A percentile compares a stretch with the other conserved stretches of the same genome.
These are phyloP conservation scores for Norana najaformis DNA, from an alignment of 2,888 invertebrate genomes.

Conservation along the genomic window DNA sequence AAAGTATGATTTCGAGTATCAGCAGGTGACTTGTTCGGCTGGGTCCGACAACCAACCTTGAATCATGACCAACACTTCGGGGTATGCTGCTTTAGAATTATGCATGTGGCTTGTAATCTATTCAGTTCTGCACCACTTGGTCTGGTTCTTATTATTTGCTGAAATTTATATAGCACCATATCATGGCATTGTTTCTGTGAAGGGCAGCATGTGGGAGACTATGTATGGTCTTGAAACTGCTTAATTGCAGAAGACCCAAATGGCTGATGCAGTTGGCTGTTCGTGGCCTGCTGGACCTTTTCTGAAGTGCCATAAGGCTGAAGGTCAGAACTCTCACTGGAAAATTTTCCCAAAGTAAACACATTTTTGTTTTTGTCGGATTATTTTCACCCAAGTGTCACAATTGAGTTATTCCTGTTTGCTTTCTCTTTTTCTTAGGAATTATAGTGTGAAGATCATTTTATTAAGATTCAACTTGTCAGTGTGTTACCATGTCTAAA, in stretches of 20 bases:
- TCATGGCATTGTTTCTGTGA: background rate
- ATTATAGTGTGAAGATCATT: background rate
- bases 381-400: background rate
- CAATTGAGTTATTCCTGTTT: background rate
- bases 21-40: no score
- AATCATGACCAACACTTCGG: background rate
- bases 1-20: background rate
- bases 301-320: no score
- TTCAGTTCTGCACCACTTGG: background rate
- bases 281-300: background rate
- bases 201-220: background rate
- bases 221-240: background rate
- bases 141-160: background rate
- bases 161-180: background rate
- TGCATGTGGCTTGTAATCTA: background rate
- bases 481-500: background rate
- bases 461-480: background rate
- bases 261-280: background rate
- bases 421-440: background rate
- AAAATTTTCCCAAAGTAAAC: background rate
- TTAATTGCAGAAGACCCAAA: background rate
- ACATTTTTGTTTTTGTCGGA: background rate
- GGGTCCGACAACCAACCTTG: background rate
- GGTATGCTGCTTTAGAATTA: background rate
- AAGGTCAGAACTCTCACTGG: background rate